Conservation (phyloP, 2,797 vertebrate species). For the Oreonectes daqikongensis region DNA sequence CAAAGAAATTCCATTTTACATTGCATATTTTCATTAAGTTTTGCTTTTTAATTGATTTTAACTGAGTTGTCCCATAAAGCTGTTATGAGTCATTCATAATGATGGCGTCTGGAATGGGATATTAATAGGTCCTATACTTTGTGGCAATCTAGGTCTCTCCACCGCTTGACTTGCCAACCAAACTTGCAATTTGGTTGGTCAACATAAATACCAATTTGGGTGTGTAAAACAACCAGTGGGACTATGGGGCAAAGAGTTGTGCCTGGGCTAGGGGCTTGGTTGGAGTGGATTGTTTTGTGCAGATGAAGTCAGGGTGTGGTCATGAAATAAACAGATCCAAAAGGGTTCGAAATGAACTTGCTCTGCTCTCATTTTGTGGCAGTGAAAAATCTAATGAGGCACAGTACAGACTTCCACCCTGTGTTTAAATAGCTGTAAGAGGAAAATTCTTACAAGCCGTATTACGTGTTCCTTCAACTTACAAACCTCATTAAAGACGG, state of each 20-base stretch:
- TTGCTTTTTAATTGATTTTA: conserved; percentile 48
- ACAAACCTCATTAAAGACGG: conserved; percentile 39
- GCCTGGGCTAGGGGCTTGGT: conserved; percentile 55
- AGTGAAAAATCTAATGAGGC: conserved; percentile 67
- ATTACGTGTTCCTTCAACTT: conserved; percentile 42
- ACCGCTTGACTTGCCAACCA: conserved; percentile 78
- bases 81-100: conserved; percentile 63
- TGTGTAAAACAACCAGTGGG: conserved; percentile 76
- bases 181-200: conserved; percentile 79
- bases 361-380: conserved; percentile 56
- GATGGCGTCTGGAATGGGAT: conserved; percentile 73
- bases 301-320: conserved; percentile 60
- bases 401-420: conserved; percentile 56
- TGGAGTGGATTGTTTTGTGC: conserved; percentile 57
- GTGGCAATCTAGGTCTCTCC: conserved; percentile 73
- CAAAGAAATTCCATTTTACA: background rate
- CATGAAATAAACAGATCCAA: conserved; percentile 27
- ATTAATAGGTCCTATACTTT: conserved; percentile 82
- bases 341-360: conserved; percentile 36
- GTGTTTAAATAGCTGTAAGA: conserved; percentile 61
- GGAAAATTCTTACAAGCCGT: conserved; percentile 61
- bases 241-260: conserved; percentile 66
- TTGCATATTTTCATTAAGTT: background rate
- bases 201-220: conserved; percentile 82
- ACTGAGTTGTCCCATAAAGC: conserved; percentile 55